Conservation (phyloP, 2,113 vertebrate species). For the Lutjanus erythropterus region DNA sequence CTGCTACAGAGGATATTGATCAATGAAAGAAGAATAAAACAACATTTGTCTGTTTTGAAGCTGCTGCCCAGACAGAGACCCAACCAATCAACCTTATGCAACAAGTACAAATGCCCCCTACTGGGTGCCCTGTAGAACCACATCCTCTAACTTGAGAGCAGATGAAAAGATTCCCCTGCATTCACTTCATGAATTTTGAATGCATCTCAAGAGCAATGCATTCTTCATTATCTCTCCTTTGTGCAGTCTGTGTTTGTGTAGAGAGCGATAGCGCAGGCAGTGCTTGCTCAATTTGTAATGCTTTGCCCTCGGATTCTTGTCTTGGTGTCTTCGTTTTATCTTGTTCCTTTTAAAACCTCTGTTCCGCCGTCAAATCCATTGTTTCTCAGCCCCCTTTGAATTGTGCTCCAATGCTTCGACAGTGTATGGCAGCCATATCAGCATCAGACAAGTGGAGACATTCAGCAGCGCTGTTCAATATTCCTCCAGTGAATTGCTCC, state of each 20-base stretch:
- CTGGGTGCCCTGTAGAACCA: constrained; percentile 36
- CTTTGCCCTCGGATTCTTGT: constrained; percentile 11
- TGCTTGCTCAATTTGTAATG: constrained; percentile 27
- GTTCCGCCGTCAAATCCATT: constrained; percentile 40
- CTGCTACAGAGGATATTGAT: not conserved
- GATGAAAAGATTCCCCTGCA: constrained; percentile 46
- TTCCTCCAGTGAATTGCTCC: constrained; percentile 54
- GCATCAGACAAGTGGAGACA: constrained; percentile 51
- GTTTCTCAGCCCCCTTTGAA: constrained; percentile 39
- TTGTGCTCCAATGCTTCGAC: not conserved
- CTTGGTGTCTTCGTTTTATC: constrained; percentile 17
- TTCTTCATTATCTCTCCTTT: constrained; percentile 20
- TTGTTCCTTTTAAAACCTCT: constrained; percentile 19
- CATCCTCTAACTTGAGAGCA: constrained; percentile 21
- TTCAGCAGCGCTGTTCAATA: constrained; percentile 57
- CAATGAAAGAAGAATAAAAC: not conserved
- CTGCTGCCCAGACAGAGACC: not conserved
- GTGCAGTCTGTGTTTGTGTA: not conserved
- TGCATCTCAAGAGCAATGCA: constrained; percentile 13
- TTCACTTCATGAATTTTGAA: constrained; percentile 55
- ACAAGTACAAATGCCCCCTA: constrained; percentile 59
- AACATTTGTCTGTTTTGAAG: not conserved
- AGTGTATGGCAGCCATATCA: constrained; percentile 42
- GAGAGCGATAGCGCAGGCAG: not conserved
- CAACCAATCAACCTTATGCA: constrained; percentile 34